phyloP scores from a whole-genome alignment of 2,888 invertebrate genomes.

The Sminthurides aquaticus region DNA sequence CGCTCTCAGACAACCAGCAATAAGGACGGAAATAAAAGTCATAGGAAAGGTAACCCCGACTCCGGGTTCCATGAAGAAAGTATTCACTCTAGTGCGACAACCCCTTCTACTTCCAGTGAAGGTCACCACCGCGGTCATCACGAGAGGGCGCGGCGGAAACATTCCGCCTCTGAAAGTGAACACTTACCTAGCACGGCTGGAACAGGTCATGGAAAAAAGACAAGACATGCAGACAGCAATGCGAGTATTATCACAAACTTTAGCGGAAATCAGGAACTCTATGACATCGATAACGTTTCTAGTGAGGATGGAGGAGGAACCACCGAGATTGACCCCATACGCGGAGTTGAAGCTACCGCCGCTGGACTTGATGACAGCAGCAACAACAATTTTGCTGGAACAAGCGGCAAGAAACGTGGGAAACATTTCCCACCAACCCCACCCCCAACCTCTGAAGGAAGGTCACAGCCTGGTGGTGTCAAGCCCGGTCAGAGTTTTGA shows the following conservation, averaged over 20 bases:
- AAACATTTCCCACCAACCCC: constrained; percentile 9
- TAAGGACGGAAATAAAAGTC: neutral
- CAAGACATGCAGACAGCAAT: constrained; percentile 4
- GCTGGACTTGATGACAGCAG: neutral
- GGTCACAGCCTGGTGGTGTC: neutral
- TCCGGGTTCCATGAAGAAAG: constrained; percentile 17
- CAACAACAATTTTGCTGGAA: neutral
- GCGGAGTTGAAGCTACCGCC: neutral
- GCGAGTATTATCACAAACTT: constrained; percentile 14
- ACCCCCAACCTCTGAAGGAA: constrained; percentile 12
- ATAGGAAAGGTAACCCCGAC: constrained; percentile 16
- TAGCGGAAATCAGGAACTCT: constrained; percentile 10
- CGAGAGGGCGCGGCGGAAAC: neutral
- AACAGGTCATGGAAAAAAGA: neutral
- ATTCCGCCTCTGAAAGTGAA: neutral
- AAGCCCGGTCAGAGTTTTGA: neutral
- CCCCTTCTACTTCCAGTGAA: neutral
- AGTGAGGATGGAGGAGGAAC: neutral
- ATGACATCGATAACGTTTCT: constrained; percentile 4
- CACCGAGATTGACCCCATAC: neutral
- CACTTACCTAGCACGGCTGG: neutral
- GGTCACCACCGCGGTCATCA: neutral
- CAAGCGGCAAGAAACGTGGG: neutral
- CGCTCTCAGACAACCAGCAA: too few relatives aligned
- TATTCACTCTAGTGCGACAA: neutral